Evolutionary conservation across 1,140 invertebrate genomes (phyloP).

Genomic region (Drosophila mauritiana): DNA sequence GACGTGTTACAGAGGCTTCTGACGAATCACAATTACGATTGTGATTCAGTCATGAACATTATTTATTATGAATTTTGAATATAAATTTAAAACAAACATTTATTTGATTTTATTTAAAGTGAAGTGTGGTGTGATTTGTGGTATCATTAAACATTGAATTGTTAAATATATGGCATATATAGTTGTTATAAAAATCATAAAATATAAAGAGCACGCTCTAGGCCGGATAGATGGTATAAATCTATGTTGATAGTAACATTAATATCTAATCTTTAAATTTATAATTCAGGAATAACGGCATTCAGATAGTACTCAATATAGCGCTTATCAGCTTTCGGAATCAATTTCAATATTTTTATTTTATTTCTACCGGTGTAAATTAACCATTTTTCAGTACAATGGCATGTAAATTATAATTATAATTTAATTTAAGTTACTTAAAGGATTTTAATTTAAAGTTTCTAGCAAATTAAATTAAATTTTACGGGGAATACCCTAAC

Average conservation of each 20-base stretch:
- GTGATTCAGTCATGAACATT: neutral
- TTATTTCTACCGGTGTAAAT: too few relatives aligned
- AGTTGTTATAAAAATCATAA: too few relatives aligned
- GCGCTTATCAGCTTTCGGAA: neutral
- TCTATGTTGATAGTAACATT: constrained; percentile 2
- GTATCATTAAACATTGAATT: neutral
- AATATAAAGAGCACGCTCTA: neutral
- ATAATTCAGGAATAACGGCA: constrained; percentile 5
- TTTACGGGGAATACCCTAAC: neutral
- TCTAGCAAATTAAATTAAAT: neutral
- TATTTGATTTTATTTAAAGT: too few relatives aligned
- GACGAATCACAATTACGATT: neutral
- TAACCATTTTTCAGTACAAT: too few relatives aligned
- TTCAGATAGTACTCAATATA: neutral
- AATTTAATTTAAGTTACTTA: neutral
- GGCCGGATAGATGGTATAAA: constrained; percentile 12
- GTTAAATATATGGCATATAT: too few relatives aligned
- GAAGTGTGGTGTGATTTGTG: neutral
- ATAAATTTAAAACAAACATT: neutral
- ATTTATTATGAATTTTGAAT: too few relatives aligned
- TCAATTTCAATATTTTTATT: neutral
- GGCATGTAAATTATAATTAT: too few relatives aligned
- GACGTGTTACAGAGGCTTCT: constrained; percentile 6
- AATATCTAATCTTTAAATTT: constrained; percentile 7
- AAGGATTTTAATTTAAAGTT: neutral